A percentile compares a stretch with the other conserved stretches of the same genome.
Evolutionary conservation across 1,140 invertebrate genomes (phyloP).

Genomic region (Trissolcus basalis): DNA sequence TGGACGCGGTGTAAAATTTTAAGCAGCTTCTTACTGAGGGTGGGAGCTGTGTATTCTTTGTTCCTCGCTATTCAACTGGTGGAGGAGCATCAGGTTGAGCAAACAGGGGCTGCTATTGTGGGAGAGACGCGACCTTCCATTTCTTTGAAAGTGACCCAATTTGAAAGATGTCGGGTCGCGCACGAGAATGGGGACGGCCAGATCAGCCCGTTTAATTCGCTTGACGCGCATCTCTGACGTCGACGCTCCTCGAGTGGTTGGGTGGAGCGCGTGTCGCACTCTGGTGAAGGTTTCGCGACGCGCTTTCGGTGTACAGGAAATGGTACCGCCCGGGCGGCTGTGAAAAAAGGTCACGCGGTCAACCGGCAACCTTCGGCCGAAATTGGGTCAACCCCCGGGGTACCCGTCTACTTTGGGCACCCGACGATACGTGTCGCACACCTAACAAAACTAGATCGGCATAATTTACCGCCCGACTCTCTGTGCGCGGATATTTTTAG

Average conservation of each 20-base stretch:
- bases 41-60: background rate
- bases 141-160: constrained; percentile 35
- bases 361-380: constrained; percentile 58
- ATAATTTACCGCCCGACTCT: constrained; percentile 15
- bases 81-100: constrained; percentile 1
- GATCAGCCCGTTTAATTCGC: constrained; percentile 21
- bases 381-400: constrained; percentile 66
- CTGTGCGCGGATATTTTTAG: constrained; percentile 35
- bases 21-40: background rate
- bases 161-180: constrained; percentile 20
- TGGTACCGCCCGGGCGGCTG: constrained; percentile 23
- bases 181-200: constrained; percentile 17
- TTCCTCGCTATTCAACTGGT: background rate
- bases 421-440: constrained; percentile 24
- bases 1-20: background rate
- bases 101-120: background rate
- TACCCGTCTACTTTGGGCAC: constrained; percentile 25
- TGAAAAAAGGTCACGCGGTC: constrained; percentile 66
- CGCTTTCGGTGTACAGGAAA: constrained; percentile 15
- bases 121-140: constrained; percentile 20
- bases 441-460: constrained; percentile 34
- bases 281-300: constrained; percentile 17
- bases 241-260: background rate
- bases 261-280: constrained; percentile 22
- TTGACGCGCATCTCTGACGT: constrained; percentile 19